phyloP scores from a whole-genome alignment of 2,888 invertebrate genomes.

The Urechis unicinctus region DNA sequence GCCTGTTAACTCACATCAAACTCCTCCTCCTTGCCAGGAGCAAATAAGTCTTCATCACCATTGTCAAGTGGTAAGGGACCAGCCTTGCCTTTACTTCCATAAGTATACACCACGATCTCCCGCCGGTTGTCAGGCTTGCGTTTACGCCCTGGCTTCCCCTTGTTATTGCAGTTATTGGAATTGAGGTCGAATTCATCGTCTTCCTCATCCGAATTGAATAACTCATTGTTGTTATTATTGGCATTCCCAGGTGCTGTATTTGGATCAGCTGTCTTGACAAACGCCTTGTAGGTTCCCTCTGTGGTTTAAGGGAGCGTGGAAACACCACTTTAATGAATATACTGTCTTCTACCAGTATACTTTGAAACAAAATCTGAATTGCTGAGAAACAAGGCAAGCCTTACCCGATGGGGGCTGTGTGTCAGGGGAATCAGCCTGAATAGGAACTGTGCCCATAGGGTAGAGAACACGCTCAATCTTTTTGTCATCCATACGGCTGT shows the following conservation, averaged over 20 bases:
- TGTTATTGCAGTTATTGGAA: constrained; percentile 23
- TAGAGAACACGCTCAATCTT: constrained; percentile 1
- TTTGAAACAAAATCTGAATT: too few species aligned
- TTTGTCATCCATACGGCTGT: neutral
- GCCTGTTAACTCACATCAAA: constrained; percentile 8
- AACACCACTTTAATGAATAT: neutral
- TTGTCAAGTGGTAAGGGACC: constrained; percentile 30
- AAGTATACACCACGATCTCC: constrained; percentile 25
- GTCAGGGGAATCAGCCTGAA: neutral
- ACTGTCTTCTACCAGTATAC: too few species aligned
- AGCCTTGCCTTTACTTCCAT: constrained; percentile 25
- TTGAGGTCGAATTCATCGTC: constrained; percentile 12
- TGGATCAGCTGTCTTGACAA: neutral
- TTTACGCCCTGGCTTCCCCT: neutral
- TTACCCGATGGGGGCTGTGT: too few species aligned
- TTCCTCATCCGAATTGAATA: neutral
- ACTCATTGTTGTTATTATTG: constrained; percentile 8
- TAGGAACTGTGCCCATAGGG: neutral
- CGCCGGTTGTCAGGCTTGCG: too few species aligned
- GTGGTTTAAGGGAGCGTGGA: too few species aligned
- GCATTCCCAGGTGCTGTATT: too few species aligned
- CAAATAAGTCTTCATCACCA: constrained; percentile 13
- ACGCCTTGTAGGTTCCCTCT: constrained; percentile 5
- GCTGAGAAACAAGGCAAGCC: too few species aligned
- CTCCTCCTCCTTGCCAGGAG: constrained; percentile 2